phyloP scores from a whole-genome alignment of 2,113 vertebrate genomes.

The Chaetura pelagica region DNA sequence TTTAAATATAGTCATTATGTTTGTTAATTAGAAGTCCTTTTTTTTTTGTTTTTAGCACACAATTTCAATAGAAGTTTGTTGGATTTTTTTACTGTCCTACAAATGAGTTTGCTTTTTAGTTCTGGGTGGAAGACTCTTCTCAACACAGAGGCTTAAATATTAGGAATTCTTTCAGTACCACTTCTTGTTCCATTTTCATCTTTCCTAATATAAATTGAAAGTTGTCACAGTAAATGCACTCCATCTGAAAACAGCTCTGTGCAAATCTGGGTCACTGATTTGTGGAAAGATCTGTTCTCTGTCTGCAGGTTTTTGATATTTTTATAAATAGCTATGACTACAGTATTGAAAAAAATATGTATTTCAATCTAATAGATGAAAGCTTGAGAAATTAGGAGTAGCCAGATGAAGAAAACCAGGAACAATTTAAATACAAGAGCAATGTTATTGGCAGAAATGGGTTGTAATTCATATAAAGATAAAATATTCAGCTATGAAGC shows the following conservation, averaged over 20 bases:
- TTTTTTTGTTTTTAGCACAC: neutral
- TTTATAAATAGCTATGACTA: slow-evolving; percentile 7
- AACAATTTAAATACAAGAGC: neutral
- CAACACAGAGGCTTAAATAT: neutral
- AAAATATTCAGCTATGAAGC: neutral
- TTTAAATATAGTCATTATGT: neutral
- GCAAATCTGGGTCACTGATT: slow-evolving; percentile 17
- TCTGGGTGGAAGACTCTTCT: neutral
- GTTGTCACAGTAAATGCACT: neutral
- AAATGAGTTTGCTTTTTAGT: neutral
- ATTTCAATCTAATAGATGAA: neutral
- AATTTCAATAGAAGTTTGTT: neutral
- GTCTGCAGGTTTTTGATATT: neutral
- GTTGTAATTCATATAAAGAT: slow-evolving; percentile 15
- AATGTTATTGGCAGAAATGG: neutral
- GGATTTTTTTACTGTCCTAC: neutral
- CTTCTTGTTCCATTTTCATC: neutral
- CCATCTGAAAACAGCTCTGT: slow-evolving; percentile 17
- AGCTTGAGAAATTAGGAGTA: neutral
- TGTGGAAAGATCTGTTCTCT: slow-evolving; percentile 3
- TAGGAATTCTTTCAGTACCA: neutral
- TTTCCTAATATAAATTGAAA: neutral
- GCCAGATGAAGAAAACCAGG: neutral
- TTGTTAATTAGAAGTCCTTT: neutral
- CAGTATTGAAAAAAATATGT: neutral